Evolutionary conservation across 64 coral and sea anemone species (phyloP).

Genomic region (Dendronephthya gigantea): DNA sequence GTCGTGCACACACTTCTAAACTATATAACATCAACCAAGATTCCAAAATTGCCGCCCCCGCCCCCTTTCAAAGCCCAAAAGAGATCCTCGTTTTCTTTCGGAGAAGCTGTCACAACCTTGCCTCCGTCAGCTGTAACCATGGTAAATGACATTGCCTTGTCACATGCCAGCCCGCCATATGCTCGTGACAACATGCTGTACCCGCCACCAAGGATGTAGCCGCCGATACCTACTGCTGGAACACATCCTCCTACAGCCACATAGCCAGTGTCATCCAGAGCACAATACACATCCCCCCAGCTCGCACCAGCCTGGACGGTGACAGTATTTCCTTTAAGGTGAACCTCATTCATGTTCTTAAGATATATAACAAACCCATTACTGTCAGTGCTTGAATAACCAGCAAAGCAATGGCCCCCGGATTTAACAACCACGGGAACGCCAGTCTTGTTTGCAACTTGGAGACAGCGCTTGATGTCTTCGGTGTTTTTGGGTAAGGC

Average conservation of each 20-base stretch:
- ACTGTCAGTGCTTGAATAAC: conserved; percentile 61
- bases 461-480: conserved; percentile 66
- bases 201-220: conserved; percentile 73
- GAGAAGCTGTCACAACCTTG: conserved; percentile 39
- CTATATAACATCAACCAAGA: conserved; percentile 61
- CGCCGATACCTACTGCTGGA: conserved; percentile 67
- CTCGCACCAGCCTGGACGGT: conserved; percentile 50
- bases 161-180: conserved; percentile 71
- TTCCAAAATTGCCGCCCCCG: conserved; percentile 71
- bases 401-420: conserved; percentile 70
- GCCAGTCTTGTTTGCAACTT: conserved; percentile 16
- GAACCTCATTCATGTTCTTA: conserved; percentile 54
- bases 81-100: conserved; percentile 50
- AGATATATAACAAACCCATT: conserved; percentile 70
- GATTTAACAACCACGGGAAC: conserved; percentile 56
- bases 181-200: conserved; percentile 87
- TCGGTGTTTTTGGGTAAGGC: conserved; percentile 48
- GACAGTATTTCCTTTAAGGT: conserved; percentile 14
- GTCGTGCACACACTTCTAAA: conserved; percentile 52
- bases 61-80: conserved; percentile 89
- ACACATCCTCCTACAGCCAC: conserved; percentile 76
- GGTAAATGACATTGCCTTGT: conserved; percentile 59
- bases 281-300: conserved; percentile 68
- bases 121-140: conserved; percentile 69
- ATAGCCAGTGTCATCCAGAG: conserved; percentile 42